phyloP scores from a whole-genome alignment of 1,140 invertebrate genomes.

The Lasaia peninsularis region DNA sequence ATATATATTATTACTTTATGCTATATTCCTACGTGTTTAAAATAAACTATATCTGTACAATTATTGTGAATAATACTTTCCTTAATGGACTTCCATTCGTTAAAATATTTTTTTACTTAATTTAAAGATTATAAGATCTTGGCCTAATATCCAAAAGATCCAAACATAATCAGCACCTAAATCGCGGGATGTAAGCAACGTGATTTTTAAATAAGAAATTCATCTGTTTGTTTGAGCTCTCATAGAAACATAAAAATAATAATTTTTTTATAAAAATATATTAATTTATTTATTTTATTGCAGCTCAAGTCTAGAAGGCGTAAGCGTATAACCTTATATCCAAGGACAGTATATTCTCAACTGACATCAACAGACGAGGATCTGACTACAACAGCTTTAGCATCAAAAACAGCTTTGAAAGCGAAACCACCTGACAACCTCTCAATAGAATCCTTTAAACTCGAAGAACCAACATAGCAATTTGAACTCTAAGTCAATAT shows the following conservation, averaged over 20 bases:
- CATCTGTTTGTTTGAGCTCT: too few relatives aligned
- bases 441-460: constrained; percentile 31
- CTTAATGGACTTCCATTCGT: too few relatives aligned
- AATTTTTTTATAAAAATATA: not conserved
- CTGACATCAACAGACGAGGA: constrained; percentile 65
- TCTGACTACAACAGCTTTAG: constrained; percentile 39
- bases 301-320: constrained; percentile 53
- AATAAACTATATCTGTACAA: too few relatives aligned
- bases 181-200: too few relatives aligned
- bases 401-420: constrained; percentile 46
- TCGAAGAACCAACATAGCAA: constrained; percentile 70
- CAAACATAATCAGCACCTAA: too few relatives aligned
- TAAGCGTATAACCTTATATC: constrained; percentile 45
- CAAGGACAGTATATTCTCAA: constrained; percentile 62
- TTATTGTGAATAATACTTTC: too few relatives aligned
- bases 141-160: too few relatives aligned
- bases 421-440: constrained; percentile 28
- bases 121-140: too few relatives aligned
- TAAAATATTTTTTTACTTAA: too few relatives aligned
- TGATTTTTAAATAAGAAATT: too few relatives aligned
- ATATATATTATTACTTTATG: too few relatives aligned
- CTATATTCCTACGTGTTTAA: too few relatives aligned
- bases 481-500: constrained; percentile 48
- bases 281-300: constrained; percentile 14
- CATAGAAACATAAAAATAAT: not conserved